Conservation (phyloP, 35 echinoderm and acorn worm species). For the Holothuria glaberrima region DNA sequence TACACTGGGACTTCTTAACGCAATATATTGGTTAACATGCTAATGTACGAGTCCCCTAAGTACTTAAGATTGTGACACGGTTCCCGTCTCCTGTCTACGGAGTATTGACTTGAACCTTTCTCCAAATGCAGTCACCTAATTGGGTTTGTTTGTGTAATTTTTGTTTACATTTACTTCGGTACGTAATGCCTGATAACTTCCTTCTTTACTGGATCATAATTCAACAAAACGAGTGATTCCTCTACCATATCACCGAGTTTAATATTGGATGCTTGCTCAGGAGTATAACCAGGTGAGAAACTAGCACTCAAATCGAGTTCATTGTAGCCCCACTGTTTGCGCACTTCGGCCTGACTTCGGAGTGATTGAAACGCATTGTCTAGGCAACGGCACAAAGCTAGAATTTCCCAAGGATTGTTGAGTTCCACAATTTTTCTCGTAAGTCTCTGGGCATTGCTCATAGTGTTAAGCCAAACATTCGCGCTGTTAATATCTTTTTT, state of each 20-base stretch:
- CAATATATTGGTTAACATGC: too few species aligned
- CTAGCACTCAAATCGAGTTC: constrained; percentile 35
- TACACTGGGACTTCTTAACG: too few species aligned
- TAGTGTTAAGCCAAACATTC: background rate
- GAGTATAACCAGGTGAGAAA: constrained; percentile 1
- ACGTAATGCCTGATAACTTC: constrained; percentile 15
- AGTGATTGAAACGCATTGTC: background rate
- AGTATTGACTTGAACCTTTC: too few species aligned
- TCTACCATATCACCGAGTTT: constrained; percentile 37
- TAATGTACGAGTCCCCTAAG: too few species aligned
- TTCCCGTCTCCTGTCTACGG: too few species aligned
- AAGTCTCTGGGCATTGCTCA: constrained; percentile 13
- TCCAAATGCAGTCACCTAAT: too few species aligned
- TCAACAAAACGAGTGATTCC: constrained; percentile 27
- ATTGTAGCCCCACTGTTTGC: constrained; percentile 21
- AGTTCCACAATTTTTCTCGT: constrained; percentile 35
- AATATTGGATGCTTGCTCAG: background rate
- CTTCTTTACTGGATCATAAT: constrained; percentile 25
- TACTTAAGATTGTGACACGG: too few species aligned
- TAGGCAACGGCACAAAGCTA: background rate
- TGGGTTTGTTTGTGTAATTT: too few species aligned
- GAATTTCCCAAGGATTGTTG: constrained; percentile 42
- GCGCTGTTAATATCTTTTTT: background rate
- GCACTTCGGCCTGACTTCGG: background rate
- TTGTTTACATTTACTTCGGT: background rate